These are phyloP conservation scores for Chrysochloris asiatica DNA, from an alignment of 2,113 vertebrate genomes.

Conservation along the genomic window DNA sequence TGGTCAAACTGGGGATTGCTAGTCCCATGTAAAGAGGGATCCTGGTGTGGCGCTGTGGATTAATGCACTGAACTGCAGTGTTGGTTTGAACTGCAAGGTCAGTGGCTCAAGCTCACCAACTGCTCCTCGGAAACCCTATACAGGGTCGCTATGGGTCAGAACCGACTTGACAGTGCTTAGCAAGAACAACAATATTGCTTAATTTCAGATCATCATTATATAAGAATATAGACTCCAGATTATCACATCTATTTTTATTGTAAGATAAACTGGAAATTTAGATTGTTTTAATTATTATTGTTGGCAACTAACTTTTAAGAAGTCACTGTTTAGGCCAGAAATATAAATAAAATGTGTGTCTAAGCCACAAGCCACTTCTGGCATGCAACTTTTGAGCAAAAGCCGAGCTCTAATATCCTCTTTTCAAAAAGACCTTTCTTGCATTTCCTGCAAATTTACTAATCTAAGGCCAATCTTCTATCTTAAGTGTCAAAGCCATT, in stretches of 20 bases:
- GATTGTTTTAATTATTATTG: not conserved
- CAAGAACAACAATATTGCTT: no score
- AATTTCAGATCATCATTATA: not conserved
- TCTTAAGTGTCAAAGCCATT: not conserved
- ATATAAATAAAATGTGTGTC: not conserved
- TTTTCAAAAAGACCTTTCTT: not conserved
- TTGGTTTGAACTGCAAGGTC: no score
- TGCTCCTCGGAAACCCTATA: no score
- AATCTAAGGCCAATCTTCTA: not conserved
- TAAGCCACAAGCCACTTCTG: not conserved
- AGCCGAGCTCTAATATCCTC: not conserved
- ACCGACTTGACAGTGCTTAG: no score
- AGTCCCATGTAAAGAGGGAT: not conserved
- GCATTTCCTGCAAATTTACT: not conserved
- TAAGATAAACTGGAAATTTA: slow-evolving; percentile 31
- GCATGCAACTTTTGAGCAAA: not conserved
- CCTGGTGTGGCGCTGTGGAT: no score
- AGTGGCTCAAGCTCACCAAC: no score
- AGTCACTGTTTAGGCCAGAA: not conserved
- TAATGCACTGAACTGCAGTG: no score
- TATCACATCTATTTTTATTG: not conserved
- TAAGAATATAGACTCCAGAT: not conserved
- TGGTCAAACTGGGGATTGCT: not conserved
- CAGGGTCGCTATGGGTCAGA: no score
- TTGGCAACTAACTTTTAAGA: not conserved